Evolutionary conservation across 2,113 vertebrate species (phyloP), one percentile per base, ranked within the genome.

Genomic region (Aegotheles bennettii): DNA sequence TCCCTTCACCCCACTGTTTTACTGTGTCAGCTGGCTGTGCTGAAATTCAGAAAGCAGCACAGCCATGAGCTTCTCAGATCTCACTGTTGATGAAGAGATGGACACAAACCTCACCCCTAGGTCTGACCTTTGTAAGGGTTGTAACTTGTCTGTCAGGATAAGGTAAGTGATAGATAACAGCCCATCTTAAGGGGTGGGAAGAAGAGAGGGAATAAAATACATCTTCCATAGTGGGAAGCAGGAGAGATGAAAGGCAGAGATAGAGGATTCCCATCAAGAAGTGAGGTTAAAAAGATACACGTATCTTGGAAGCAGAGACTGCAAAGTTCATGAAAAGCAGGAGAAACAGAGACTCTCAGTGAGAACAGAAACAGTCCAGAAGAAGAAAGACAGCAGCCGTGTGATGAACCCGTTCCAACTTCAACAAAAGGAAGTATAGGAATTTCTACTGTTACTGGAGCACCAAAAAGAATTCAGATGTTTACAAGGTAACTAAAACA

Each of bases 171-270:
- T 31, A 90, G 73, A 90, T 90, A 96, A 95, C 94, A 96, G 95
- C 29, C 19, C 70, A 45, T 91, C 87, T 53, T 45, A 82, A 90
- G 59, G 35, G 50, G 24, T 28, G 40, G 74, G 36, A 77, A 83
- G 47, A 69, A 57, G 13, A 78, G 43, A 69, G n/a, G 28, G 68
- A 82, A 88, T 83, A 90, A 95, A 95, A 88, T 45, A 24, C 15
- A 7, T 90, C 50, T 84, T 93, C 38, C 21, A 63, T 77, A 86
- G 50, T 43, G 47, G 26, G 36, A 91, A 84, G 68, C 43, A 74
- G 59, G 33, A 82, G 53, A 95, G 79, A 93, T 83, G 92, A 96
- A 93, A 95, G 91, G 63, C 87, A 94, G 82, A 93, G 75, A 78
- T 42, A 76, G 71, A 82, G 38, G 48, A 80, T 54, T 70, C 68